Base-by-base conservation (phyloP, 2,797 vertebrate species). In the Coregonus sp. region DNA sequence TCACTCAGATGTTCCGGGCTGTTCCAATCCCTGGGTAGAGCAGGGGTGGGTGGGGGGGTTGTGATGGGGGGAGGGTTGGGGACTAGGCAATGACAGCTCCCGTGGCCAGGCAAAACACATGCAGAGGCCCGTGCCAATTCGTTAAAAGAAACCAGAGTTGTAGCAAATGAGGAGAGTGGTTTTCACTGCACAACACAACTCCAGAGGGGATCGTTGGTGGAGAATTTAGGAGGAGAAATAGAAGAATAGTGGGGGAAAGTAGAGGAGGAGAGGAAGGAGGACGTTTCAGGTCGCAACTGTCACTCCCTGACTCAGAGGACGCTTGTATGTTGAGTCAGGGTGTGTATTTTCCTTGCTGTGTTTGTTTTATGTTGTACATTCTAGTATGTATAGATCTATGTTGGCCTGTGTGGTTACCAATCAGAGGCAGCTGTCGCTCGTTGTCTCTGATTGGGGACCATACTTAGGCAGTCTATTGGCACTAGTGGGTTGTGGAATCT, bases 111-210 rank as follows among this genome's bases (percentile, higher is more conserved):
- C 85, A 82, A 88, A 91, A 89, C 80, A 74, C 84, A 80, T 68
- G 65, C 77, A 74, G 75, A 86, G 73, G 80, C 59, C 81, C 20
- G 72, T 78, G 89, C 92, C 92, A 93, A 81, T 82, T 87, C 77
- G 1, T 81, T 93, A 93, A 94, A 90, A 81, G 84, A 92, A 95
- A 91, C 86, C 93, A 94, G 92, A 93, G 86, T 12, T 83, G 65
- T 40, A 73, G 81, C 31, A 79, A 77, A 86, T 67, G 78, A 77
- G 40, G 78, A 88, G 75, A 56, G 85, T 82, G 74, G 85, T 70
- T 91, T 92, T 89, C 81, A 77, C 75, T 14, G 70, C 70, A 72
- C 51, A 80, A 83, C 77, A 54, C 69, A 31, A 76, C 71, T 86
- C 82, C 70, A 40, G 31, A 33, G 65, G 63, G 35, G 50, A 33